These are phyloP conservation scores for Drosophila orosa DNA, from an alignment of 1,140 invertebrate genomes.

Conservation along the genomic window DNA sequence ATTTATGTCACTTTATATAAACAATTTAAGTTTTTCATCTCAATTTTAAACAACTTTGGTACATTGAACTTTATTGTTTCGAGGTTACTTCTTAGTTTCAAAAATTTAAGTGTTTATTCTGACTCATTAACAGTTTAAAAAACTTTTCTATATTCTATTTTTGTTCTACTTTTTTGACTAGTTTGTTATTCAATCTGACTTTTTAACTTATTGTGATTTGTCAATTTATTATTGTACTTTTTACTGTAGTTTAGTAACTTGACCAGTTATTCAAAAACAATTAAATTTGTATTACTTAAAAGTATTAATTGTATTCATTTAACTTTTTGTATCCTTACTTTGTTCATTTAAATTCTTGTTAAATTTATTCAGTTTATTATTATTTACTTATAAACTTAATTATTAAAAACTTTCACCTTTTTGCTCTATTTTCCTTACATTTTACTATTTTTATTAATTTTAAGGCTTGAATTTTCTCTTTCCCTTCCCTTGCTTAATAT, in stretches of 20 bases:
- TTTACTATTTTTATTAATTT: neutral
- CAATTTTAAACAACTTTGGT: neutral
- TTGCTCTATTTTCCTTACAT: neutral
- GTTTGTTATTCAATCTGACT: neutral
- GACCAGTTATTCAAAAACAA: too few species aligned
- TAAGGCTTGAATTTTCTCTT: too few species aligned
- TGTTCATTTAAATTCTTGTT: neutral
- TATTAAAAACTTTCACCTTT: neutral
- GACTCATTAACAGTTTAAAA: neutral
- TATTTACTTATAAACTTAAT: too few species aligned
- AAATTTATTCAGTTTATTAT: too few species aligned
- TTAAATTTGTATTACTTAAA: too few species aligned
- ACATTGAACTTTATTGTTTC: neutral
- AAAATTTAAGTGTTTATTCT: neutral
- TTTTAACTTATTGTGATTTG: too few species aligned
- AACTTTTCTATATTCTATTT: neutral
- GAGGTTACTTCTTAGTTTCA: too few species aligned
- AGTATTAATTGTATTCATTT: neutral
- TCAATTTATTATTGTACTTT: too few species aligned
- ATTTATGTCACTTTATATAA: too few species aligned
- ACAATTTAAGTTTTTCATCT: too few species aligned
- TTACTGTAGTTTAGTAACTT: too few species aligned
- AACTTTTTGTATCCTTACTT: neutral
- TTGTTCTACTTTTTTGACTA: neutral
- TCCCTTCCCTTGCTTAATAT: neutral